These are phyloP conservation scores for Hemiscyllium ocellatum DNA, from an alignment of 2,113 vertebrate genomes.

Conservation along the genomic window DNA sequence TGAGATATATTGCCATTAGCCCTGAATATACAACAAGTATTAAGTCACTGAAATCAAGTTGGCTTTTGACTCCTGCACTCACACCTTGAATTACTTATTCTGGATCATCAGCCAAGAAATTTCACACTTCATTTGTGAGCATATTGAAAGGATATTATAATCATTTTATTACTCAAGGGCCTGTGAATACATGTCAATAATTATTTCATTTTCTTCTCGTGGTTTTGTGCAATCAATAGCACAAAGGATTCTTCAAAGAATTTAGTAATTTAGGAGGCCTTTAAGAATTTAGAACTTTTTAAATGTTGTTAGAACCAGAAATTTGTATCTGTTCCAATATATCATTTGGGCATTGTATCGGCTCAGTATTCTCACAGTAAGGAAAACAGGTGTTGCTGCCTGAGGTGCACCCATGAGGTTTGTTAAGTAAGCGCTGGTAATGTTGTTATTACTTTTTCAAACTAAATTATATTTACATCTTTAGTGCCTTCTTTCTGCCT, in stretches of 20 bases:
- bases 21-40: not conserved
- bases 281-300: not conserved
- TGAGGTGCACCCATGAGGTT: not conserved
- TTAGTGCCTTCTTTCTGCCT: not conserved
- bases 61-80: not conserved
- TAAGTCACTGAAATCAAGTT: not conserved
- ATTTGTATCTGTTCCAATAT: not conserved
- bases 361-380: not conserved
- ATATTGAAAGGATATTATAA: not conserved
- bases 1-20: not conserved
- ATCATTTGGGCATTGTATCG: not conserved
- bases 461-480: not conserved
- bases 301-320: not conserved
- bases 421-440: not conserved
- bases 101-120: not conserved
- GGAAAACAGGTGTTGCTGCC: not conserved
- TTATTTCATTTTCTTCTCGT: not conserved
- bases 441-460: not conserved
- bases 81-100: not conserved
- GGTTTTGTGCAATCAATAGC: not conserved
- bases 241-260: not conserved
- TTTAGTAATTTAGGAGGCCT: not conserved
- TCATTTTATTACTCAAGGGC: not conserved
- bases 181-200: not conserved
- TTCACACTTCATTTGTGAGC: not conserved